A percentile compares a stretch with the other conserved stretches of the same genome.
These are phyloP conservation scores for Zosterops hypoxanthus DNA, from an alignment of 2,113 vertebrate species.

Conservation along the genomic window DNA sequence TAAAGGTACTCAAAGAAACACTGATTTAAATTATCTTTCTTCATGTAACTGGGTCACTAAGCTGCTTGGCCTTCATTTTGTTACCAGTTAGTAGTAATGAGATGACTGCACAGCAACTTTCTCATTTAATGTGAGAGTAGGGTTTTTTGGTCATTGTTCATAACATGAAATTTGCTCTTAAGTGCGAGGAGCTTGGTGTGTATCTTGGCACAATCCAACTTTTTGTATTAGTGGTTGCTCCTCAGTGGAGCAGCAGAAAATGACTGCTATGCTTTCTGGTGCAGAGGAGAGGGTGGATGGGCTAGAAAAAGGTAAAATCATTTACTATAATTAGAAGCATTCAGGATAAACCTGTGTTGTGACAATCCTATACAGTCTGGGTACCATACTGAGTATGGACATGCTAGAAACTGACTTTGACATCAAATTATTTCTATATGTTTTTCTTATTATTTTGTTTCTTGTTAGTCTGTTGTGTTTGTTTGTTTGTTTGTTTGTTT, in stretches of 20 bases:
- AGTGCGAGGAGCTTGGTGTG: neutral
- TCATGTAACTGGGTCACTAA: neutral
- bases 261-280: neutral
- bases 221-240: neutral
- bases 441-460: neutral
- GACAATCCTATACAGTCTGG: neutral
- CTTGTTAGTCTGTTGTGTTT: neutral
- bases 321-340: neutral
- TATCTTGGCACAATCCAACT: neutral
- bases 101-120: neutral
- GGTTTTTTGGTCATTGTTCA: neutral
- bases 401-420: neutral
- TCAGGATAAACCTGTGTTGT: neutral
- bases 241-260: neutral
- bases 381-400: neutral
- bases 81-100: neutral
- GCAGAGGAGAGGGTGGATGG: neutral
- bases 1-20: neutral
- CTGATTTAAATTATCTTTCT: neutral
- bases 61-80: neutral
- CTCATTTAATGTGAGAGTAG: neutral
- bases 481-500: too few relatives aligned
- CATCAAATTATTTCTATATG: neutral
- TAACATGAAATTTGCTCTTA: neutral
- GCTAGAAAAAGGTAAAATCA: neutral